phyloP scores from a whole-genome alignment of 2,797 vertebrate species.

The Bucorvus abyssinicus region DNA sequence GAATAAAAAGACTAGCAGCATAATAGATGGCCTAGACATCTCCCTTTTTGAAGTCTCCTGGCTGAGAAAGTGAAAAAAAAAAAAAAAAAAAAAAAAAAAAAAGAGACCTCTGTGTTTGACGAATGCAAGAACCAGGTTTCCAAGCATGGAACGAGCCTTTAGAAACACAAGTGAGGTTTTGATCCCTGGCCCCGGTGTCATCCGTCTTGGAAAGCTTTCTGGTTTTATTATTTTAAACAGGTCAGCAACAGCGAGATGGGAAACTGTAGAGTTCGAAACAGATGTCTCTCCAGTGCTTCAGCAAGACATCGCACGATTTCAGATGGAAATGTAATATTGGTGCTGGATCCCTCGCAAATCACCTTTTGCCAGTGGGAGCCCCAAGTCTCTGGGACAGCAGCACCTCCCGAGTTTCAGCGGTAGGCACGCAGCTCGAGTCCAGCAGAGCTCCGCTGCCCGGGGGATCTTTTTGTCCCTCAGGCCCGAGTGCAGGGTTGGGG shows the following conservation, averaged over 20 bases:
- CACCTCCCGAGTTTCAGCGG: neutral
- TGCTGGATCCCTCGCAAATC: neutral
- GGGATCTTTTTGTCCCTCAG: neutral
- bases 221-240: constrained; percentile 7
- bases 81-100: neutral
- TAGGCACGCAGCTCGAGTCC: neutral
- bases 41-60: neutral
- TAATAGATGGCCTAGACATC: neutral
- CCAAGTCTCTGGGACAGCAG: neutral
- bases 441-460: neutral
- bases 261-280: neutral
- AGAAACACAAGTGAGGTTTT: constrained; percentile 3
- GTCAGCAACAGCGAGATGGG: neutral
- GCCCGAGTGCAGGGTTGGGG: neutral
- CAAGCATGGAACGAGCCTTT: neutral
- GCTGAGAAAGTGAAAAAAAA: neutral
- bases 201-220: neutral
- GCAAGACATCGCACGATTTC: neutral
- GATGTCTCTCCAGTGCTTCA: neutral
- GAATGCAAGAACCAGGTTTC: constrained; percentile 8
- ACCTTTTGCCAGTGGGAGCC: neutral
- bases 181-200: neutral
- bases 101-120: neutral
- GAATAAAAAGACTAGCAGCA: neutral
- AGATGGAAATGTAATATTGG: neutral